Evolutionary conservation across 2,113 vertebrate species (phyloP), one percentile per base, ranked within the genome.

Genomic region (Scatophagus argus): DNA sequence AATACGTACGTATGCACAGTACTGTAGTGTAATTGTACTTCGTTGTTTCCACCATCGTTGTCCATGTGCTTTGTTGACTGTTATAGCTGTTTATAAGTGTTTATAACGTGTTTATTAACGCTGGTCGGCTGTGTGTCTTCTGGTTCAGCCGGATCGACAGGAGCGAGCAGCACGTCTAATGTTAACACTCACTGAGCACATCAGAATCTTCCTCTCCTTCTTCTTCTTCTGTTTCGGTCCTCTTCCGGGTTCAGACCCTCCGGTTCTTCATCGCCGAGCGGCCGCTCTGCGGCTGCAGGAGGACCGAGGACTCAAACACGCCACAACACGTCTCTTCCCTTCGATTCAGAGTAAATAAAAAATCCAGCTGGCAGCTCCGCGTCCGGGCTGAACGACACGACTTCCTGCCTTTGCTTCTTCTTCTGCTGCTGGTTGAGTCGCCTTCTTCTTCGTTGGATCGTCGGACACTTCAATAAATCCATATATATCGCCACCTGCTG

Each of bases 71-170:
- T n/a, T n/a, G n/a, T n/a, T n/a, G n/a, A n/a, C n/a, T n/a, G n/a
- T n/a, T n/a, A n/a, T n/a, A n/a, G n/a, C n/a, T n/a, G n/a, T n/a
- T n/a, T n/a, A n/a, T n/a, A n/a, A n/a, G n/a, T n/a, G 31, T 44
- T 47, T 11, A 2, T 58, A 1, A 34, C 8, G 32, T 13, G 58
- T 8, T 31, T 2, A 52, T 25, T 7, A 41, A n/a, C 7, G 14
- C 8, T 51, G 43, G 43, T 29, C 27, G 10, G 71, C 3, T 36
- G 55, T 27, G 44, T 11, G 47, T 23, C 59, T 79, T 21, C 69
- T 51, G 55, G 65, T 27, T 2, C 23, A 43, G 7, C 43, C 73
- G 68, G 74, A 78, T 78, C 74, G 23, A 13, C 74, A 31, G 60
- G 31, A 32, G 27, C 44, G 2, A 9, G 9, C 61, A 8, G 41